Evolutionary conservation across 2,797 vertebrate species (phyloP), one percentile per base, ranked within the genome.

Genomic region (Hypotaenidia okinawae): DNA sequence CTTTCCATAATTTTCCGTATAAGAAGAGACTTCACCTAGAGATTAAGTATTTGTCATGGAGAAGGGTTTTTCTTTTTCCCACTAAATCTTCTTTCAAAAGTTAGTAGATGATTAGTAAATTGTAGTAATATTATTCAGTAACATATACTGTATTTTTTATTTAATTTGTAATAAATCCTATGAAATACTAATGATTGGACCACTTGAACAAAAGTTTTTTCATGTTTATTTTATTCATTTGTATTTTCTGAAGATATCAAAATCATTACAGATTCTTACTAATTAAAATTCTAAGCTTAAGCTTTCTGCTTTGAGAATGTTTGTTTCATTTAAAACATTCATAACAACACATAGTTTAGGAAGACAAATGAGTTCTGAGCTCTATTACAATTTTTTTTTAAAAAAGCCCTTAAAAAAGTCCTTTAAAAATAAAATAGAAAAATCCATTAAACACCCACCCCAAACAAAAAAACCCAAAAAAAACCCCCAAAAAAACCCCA

Each of bases 351-450:
- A 30, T 35, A 10, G 10, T 82, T 82, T 47, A 78, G 57, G 49
- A 86, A 74, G 18, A 19, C 1, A 1, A 5, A 41, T 64, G 25
- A 64, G 17, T 78, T 68, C 27, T 43, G 19, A 68, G 19, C 14
- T 69, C 30, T 52, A 12, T 23, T n/a, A n/a, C n/a, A n/a, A n/a
- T n/a, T n/a, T n/a, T n/a, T n/a, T n/a, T n/a, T n/a, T n/a, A n/a
- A n/a, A n/a, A n/a, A n/a, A n/a, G 1, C 4, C 5, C 3, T n/a
- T 57, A 18, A 33, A 33, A 78, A 84, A 30, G 1, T 0, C 15
- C 25, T 25, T 63, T 41, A 67, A 49, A 69, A 63, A 66, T 37
- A 32, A 49, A 67, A 9, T 5, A 59, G 17, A 47, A 41, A 63
- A 52, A 57, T 3, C 2, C 4, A 73, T 30, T 61, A 68, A 37